phyloP scores from a whole-genome alignment of 2,113 vertebrate genomes.

The Bagarius yarrelli region DNA sequence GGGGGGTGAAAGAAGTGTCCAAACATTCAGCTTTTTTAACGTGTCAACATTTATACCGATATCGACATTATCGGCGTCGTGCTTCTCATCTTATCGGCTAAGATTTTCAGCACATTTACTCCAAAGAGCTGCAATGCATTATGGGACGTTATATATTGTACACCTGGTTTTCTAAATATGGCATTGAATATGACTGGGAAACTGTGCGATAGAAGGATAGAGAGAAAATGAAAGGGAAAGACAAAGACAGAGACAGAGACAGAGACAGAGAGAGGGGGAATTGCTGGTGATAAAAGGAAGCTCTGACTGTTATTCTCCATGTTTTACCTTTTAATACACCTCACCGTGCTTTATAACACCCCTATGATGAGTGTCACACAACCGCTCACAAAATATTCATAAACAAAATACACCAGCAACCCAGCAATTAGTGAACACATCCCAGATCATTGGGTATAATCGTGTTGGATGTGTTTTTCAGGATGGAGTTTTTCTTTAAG shows the following conservation, averaged over 20 bases:
- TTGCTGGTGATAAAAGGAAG: not conserved
- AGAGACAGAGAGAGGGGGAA: not conserved
- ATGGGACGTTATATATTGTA: not conserved
- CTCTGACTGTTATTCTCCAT: not conserved
- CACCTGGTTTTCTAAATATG: not conserved
- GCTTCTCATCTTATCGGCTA: not conserved
- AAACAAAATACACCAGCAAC: not conserved
- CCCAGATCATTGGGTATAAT: not conserved
- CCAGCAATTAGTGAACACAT: not conserved
- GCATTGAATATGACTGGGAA: not conserved
- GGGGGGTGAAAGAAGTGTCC: not conserved
- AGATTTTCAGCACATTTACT: not conserved
- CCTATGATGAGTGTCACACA: not conserved
- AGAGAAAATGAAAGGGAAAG: too few species aligned
- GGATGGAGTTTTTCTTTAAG: not conserved
- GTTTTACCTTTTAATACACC: not conserved
- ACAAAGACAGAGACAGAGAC: not conserved
- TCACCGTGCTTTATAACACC: not conserved
- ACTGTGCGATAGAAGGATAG: not conserved
- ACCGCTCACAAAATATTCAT: not conserved
- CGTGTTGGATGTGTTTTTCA: not conserved
- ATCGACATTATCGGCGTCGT: not conserved
- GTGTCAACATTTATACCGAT: not conserved
- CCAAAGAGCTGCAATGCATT: not conserved
- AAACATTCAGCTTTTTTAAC: not conserved